These are phyloP conservation scores for Venustaconcha ellipsiformis DNA, from an alignment of 1,140 invertebrate species.

Conservation along the genomic window DNA sequence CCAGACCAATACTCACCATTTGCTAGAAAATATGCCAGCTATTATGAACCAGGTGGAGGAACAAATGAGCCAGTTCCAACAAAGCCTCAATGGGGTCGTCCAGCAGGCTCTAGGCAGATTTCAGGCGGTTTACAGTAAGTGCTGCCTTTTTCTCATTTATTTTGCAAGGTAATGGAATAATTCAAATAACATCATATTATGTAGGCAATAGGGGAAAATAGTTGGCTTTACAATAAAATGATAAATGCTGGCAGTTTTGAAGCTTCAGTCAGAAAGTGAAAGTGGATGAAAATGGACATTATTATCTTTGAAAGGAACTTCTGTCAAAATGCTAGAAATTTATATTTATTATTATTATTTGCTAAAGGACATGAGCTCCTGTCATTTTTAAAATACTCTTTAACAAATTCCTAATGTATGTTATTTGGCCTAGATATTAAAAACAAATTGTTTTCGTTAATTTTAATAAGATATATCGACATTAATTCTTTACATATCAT, in stretches of 20 bases:
- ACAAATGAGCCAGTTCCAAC: conserved; percentile 1
- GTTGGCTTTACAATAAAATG: neutral
- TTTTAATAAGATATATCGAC: neutral
- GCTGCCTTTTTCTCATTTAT: too few relatives aligned
- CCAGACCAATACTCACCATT: conserved; percentile 5
- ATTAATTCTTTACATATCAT: neutral
- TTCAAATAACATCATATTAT: too few relatives aligned
- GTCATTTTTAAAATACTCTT: too few relatives aligned
- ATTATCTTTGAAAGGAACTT: neutral
- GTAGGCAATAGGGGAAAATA: too few relatives aligned
- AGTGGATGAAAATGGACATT: neutral
- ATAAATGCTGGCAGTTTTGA: neutral
- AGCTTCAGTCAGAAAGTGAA: neutral
- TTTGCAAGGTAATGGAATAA: too few relatives aligned
- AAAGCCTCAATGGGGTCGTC: neutral
- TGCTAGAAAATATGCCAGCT: conserved; percentile 24
- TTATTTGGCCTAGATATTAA: neutral
- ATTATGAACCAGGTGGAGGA: conserved; percentile 19
- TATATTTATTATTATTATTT: neutral
- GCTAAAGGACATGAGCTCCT: too few relatives aligned
- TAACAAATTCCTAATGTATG: too few relatives aligned
- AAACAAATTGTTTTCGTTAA: neutral
- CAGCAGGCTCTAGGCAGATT: too few relatives aligned
- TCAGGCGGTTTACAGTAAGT: too few relatives aligned
- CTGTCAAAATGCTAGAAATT: neutral